Conservation (phyloP, 2,113 vertebrate species). For the Synodontis membranacea region DNA sequence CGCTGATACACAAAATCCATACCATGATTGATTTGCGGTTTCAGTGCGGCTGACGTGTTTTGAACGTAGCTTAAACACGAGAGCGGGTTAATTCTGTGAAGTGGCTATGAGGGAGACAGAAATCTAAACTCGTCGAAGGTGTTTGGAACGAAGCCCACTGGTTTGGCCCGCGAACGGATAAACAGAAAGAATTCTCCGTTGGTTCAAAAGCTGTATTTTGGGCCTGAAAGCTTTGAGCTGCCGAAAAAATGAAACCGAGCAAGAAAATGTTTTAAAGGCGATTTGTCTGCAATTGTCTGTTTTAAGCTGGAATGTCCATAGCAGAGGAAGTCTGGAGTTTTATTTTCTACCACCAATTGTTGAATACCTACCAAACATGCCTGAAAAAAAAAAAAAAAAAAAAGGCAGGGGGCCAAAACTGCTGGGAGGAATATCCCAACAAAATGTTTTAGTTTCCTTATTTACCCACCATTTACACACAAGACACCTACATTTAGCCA, state of each 20-base stretch:
- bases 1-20: conserved; percentile 17
- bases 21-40: conserved; percentile 13
- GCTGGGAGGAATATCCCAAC: conserved; percentile 30
- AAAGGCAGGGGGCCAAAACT: conserved; percentile 15
- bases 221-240: conserved; percentile 26
- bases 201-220: conserved; percentile 12
- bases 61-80: conserved; percentile 30
- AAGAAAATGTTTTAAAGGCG: conserved; percentile 63
- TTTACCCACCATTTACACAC: conserved; percentile 45
- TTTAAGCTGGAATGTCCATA: conserved; percentile 54
- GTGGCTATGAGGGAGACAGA: conserved; percentile 41
- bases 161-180: conserved; percentile 40
- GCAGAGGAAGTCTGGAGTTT: conserved; percentile 59
- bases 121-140: conserved; percentile 41
- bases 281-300: conserved; percentile 69
- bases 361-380: conserved; percentile 47
- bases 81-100: conserved; percentile 37
- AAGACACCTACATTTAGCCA: conserved; percentile 34
- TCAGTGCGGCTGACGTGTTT: conserved; percentile 15
- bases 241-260: conserved; percentile 43
- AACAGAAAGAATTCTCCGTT: conserved; percentile 38
- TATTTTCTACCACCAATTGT: conserved; percentile 59
- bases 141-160: conserved; percentile 28
- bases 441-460: conserved; percentile 41
- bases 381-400: not conserved